Percentiles rank a stretch among this genome's conserved stretches.
phyloP scores from a whole-genome alignment of 1,140 invertebrate species.

The Tetragonula clypearis region DNA sequence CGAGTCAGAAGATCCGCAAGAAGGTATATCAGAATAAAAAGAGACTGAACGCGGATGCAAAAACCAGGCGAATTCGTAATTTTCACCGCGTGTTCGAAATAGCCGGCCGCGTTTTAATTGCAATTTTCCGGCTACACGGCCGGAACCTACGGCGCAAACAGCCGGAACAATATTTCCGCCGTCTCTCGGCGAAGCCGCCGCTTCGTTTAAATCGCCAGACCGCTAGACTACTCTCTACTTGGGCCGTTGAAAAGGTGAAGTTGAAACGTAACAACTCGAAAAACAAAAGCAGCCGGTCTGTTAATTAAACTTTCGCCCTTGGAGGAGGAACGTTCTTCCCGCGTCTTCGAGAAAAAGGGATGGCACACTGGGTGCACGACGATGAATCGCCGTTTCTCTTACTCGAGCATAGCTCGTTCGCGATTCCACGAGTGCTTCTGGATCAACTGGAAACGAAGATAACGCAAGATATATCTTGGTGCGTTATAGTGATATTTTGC shows the following conservation, averaged over 20 bases:
- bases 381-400: background rate
- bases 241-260: background rate
- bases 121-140: background rate
- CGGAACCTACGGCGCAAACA: background rate
- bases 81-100: background rate
- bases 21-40: background rate
- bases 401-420: background rate
- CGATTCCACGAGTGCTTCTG: background rate
- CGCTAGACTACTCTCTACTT: background rate
- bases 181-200: background rate
- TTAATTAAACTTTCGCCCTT: conserved; percentile 32
- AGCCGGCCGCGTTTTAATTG: background rate
- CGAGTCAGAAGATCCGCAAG: background rate
- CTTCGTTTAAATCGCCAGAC: conserved; percentile 6
- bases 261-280: conserved; percentile 31
- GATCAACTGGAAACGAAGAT: background rate
- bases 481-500: background rate
- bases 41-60: background rate
- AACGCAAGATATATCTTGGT: background rate
- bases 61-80: background rate
- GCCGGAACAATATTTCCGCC: background rate
- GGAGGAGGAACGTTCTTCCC: background rate
- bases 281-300: conserved; percentile 5
- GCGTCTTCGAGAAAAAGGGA: conserved; percentile 23
- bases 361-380: background rate